Evolutionary conservation across 2,888 invertebrate species (phyloP), one percentile per base, ranked within the genome.

Genomic region (Tenthredo distinguenda): DNA sequence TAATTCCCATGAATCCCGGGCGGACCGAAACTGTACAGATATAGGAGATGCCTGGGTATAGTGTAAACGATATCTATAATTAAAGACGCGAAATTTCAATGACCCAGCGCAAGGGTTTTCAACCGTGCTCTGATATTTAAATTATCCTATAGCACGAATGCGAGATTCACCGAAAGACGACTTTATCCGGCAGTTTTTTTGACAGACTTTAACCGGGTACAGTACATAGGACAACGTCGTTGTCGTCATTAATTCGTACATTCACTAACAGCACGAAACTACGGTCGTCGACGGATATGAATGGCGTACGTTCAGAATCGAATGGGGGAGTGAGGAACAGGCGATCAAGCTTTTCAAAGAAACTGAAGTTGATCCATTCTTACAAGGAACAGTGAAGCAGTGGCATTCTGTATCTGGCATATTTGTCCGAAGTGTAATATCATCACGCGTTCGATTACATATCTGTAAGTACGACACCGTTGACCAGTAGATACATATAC

Each of bases 391-490:
- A 50, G 50, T 34, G 26, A 6, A 6, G 15, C 77, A 37, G 10
- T 21, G 58, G 37, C 50, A 79, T 50, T 9, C 18, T 7, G 62
- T 34, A 6, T 86, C 86, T 74, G 65, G 77, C 9, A 4, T 90
- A 0, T 90, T 87, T 10, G 31, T 87, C 0, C 82, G 86, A 50
- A 88, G 88, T 65, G 4, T 4, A 0, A 1, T 0, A 9, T 6
- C 55, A 7, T 86, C 87, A 85, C 76, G 88, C 0, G 86, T 88
- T 77, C 89, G 89, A 62, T 86, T 88, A 58, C 91, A 91, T 58
- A 71, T 40, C 76, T 91, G 91, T 91, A 68, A 84, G 91, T 87
- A 26, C 4, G 55, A 1, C 10, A 43, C 26, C 62, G 55, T 79
- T 6, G 2, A 26, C 87, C 87, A 76, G 77, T 6, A 4, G 26